Evolutionary conservation across 2,797 vertebrate genomes (phyloP), one percentile per base, ranked within the genome.

Genomic region (Agapornis canus): DNA sequence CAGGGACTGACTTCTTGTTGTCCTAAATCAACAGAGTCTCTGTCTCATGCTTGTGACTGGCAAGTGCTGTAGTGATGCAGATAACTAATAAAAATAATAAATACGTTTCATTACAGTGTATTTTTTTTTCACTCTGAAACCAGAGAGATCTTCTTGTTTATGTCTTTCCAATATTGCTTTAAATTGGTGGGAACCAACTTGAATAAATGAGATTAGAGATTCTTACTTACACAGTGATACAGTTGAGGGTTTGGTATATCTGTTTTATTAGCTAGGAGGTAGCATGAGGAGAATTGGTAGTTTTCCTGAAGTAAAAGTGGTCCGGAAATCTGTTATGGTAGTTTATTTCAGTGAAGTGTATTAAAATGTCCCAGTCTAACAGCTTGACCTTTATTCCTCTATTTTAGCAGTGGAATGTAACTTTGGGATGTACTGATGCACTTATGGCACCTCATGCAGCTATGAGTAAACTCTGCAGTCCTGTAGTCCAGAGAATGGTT

Each of bases 171-270:
- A 3, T 61, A 15, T 7, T 82, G 39, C 39, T 61, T 77, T 15
- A 26, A n/a, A 1, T 42, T 66, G 39, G 7, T 59, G 25, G 7
- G n/a, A 69, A 27, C 22, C 21, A 14, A 39, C 27, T 2, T 59
- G 51, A 47, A 6, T 22, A 4, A 15, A 37, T 29, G 49, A 51
- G 6, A 19, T 59, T 1, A 42, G 51, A 73, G 5, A 32, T 42
- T 78, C 5, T 57, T 40, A 8, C 15, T 85, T 22, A 13, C 29
- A 11, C 32, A 57, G 26, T 21, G 51, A 37, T 17, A 4, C 2
- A 21, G 16, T 12, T 1, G 0, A 52, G 49, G 27, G 4, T n/a
- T 59, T 81, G 48, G 3, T 35, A 0, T 14, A 4, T 75, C 35
- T 61, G 3, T 54, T 79, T 72, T 39, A 13, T 6, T 75, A 59